A percentile compares a stretch with the other conserved stretches of the same genome.
These are phyloP conservation scores for Cottus gobio DNA, from an alignment of 2,113 vertebrate species.

Conservation along the genomic window DNA sequence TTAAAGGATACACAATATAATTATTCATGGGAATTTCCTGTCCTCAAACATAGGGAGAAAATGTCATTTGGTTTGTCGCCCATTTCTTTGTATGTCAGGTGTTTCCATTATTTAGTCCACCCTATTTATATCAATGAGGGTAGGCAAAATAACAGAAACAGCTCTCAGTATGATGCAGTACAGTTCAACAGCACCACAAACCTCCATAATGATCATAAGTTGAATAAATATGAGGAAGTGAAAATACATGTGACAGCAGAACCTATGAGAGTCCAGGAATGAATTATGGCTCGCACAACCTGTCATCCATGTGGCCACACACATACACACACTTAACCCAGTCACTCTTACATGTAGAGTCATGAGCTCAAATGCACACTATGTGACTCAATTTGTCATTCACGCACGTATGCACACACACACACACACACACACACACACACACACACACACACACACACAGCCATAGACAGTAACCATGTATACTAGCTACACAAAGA, in stretches of 20 bases:
- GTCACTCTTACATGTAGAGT: neutral
- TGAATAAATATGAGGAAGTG: neutral
- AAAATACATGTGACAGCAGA: neutral
- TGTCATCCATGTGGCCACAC: neutral
- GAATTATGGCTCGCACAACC: neutral
- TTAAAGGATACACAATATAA: neutral
- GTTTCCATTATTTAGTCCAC: neutral
- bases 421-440: neutral
- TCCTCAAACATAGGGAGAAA: neutral
- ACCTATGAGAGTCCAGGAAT: neutral
- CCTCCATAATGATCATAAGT: neutral
- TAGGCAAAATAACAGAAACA: neutral
- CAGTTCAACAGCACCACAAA: neutral
- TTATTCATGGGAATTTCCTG: neutral
- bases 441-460: neutral
- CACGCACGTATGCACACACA: neutral
- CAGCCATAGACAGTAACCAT: neutral
- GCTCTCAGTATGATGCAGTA: neutral
- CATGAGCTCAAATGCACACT: neutral
- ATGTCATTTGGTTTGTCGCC: neutral
- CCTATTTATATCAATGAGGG: neutral
- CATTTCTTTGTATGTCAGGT: neutral
- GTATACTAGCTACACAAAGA: conserved; percentile 10
- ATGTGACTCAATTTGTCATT: neutral
- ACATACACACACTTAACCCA: conserved; percentile 11